phyloP scores from a whole-genome alignment of 2,888 invertebrate genomes.

The Anoncus sp. region DNA sequence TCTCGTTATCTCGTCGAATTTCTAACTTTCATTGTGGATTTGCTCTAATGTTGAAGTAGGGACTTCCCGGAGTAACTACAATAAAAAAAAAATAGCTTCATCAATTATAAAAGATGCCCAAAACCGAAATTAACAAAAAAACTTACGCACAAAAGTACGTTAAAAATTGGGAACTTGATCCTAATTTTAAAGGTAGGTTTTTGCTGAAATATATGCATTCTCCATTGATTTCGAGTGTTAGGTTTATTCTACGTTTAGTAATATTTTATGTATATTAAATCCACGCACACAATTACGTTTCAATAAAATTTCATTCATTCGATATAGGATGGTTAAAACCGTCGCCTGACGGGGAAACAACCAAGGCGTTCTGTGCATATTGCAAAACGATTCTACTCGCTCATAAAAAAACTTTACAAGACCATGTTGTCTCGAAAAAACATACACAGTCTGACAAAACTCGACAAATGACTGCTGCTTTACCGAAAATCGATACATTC shows the following conservation, averaged over 20 bases:
- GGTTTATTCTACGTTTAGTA: no score
- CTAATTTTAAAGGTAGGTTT: constrained; percentile 41
- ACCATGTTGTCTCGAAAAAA: constrained; percentile 62
- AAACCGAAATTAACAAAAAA: background rate
- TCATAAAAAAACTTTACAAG: constrained; percentile 10
- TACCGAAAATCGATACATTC: constrained; percentile 26
- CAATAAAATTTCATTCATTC: background rate
- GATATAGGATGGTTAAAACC: constrained; percentile 28
- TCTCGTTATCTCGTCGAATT: no score
- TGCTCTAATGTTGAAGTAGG: background rate
- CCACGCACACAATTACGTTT: background rate
- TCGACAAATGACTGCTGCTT: background rate
- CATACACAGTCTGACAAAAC: constrained; percentile 53
- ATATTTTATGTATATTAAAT: no score
- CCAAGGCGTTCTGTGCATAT: constrained; percentile 40
- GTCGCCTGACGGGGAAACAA: constrained; percentile 16
- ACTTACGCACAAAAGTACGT: constrained; percentile 52
- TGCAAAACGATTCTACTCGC: constrained; percentile 2
- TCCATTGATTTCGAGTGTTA: background rate
- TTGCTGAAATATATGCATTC: background rate
- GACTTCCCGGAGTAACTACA: background rate
- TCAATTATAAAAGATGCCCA: constrained; percentile 32
- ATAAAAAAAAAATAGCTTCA: background rate
- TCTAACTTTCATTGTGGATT: background rate
- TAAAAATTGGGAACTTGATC: constrained; percentile 28